These are phyloP conservation scores for Melanaphis sacchari DNA, from an alignment of 1,140 invertebrate genomes.

Conservation along the genomic window DNA sequence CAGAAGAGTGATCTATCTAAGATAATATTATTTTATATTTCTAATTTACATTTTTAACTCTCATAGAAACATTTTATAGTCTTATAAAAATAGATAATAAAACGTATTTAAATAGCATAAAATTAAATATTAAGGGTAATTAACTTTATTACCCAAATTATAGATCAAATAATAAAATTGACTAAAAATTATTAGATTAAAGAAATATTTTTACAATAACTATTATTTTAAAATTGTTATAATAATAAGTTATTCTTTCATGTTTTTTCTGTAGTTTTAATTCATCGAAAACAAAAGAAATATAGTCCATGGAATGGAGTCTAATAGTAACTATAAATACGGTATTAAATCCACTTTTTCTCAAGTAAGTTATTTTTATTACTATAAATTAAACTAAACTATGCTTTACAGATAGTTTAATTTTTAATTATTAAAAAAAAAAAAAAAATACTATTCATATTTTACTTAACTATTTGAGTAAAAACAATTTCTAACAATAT, in stretches of 20 bases:
- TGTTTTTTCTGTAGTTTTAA: not conserved
- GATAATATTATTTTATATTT: not conserved
- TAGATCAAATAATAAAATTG: not conserved
- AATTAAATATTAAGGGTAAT: not conserved
- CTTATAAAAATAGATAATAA: not conserved
- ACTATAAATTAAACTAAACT: not conserved
- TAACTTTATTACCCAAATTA: not conserved
- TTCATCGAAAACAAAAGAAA: not conserved
- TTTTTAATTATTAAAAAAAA: not conserved
- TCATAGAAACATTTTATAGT: not conserved
- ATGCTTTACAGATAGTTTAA: not conserved
- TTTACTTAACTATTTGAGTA: not conserved
- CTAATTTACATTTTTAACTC: not conserved
- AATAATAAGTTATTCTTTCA: not conserved
- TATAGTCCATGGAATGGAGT: not conserved
- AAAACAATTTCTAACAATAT: too few relatives aligned
- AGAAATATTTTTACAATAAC: not conserved
- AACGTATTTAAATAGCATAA: not conserved
- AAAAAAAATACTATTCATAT: not conserved
- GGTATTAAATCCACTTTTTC: constrained; percentile 50
- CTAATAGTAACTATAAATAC: constrained; percentile 26
- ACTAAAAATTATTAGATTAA: not conserved
- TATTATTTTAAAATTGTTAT: not conserved
- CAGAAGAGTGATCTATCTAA: not conserved
- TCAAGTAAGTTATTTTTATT: constrained; percentile 39